These are phyloP conservation scores for Cygnus olor DNA, from an alignment of 2,797 vertebrate species.

Conservation along the genomic window DNA sequence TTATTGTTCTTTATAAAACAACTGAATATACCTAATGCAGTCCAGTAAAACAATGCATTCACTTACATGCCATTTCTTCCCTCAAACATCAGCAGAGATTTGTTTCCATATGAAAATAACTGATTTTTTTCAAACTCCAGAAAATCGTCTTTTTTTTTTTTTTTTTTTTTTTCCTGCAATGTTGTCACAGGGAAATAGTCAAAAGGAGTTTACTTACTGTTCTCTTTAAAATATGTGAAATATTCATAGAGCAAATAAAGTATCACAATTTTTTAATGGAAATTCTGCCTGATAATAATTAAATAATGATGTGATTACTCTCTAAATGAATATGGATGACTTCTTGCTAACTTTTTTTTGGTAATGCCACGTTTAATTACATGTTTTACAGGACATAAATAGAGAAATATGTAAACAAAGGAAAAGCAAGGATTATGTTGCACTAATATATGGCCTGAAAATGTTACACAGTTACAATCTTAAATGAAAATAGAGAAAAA, in stretches of 20 bases:
- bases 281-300: constrained; percentile 2
- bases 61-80: neutral
- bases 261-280: neutral
- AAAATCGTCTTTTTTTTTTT: neutral
- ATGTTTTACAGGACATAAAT: constrained; percentile 14
- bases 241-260: neutral
- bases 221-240: neutral
- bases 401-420: neutral
- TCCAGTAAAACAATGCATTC: neutral
- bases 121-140: neutral
- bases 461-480: neutral
- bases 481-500: neutral
- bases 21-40: neutral
- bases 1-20: neutral
- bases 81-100: neutral
- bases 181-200: neutral
- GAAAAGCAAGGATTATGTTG: neutral
- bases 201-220: neutral
- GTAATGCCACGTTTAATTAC: constrained; percentile 12
- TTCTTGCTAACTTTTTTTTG: neutral
- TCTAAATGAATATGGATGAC: constrained; percentile 39
- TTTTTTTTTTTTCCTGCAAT: neutral
- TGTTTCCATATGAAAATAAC: neutral
- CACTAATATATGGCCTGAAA: neutral
- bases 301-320: neutral